Evolutionary conservation across 1,140 invertebrate species (phyloP), one percentile per base, ranked within the genome.

Genomic region (Drosophila arizonae): DNA sequence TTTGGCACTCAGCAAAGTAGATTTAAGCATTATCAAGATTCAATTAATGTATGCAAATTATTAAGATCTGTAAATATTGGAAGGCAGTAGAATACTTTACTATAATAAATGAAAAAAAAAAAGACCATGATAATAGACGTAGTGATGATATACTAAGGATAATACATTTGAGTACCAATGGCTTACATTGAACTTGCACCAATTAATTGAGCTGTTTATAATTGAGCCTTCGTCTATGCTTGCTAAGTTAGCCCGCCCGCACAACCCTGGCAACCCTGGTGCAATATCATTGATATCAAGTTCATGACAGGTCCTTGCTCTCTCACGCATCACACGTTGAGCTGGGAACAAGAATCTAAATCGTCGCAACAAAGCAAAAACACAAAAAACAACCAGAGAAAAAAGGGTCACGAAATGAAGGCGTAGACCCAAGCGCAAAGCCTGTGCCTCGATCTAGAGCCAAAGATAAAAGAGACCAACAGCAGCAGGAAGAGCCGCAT

Each of bases 301-400:
- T 87, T 87, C 82, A 82, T 76, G 82, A 72, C 81, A 87, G 81
- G 82, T 86, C 81, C 81, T 86, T 86, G 82, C 78, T 81, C 81
- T 86, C 72, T 61, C 70, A 87, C 82, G 82, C 82, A 72, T 41
- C 62, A 62, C 26, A 26, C 55, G 33, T 41, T 68, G 2, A 30
- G 56, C 55, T 58, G 17, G 54, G 33, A 56, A 69, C 36, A 54
- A 69, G 65, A 69, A 68, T 56, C 56, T 56, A 56, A 52, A 30
- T 15, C 26, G 26, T n/a, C 26, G 28, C 58, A 33, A 6, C 41
- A 46, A 39, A 60, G 17, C 13, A 48, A 56, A 30, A 30, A 60
- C n/a, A 9, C 6, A 9, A 46, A 45, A 46, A 43, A 46, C n/a
- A 69, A 13, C 36, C n/a, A 71, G 11, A 17, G 41, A 11, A 67